These are phyloP conservation scores for Pangasius sanitwongsei DNA, from an alignment of 2,797 vertebrate genomes.

Conservation along the genomic window DNA sequence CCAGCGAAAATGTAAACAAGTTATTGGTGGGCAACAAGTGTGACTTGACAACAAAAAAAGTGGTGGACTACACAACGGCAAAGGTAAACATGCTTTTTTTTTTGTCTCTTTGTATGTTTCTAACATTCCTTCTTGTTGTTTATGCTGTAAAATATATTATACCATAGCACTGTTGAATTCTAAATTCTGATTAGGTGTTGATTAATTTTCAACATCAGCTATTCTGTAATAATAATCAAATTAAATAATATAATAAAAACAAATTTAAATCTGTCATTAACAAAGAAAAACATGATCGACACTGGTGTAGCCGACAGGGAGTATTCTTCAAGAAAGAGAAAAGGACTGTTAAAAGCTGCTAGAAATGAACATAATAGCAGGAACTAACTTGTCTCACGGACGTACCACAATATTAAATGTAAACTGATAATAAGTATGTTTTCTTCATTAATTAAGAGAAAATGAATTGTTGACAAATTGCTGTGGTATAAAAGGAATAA, in stretches of 20 bases:
- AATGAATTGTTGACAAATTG: background rate
- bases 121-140: background rate
- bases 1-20: constrained; percentile 99
- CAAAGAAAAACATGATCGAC: background rate
- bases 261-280: background rate
- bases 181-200: background rate
- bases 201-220: background rate
- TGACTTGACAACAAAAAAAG: constrained; percentile 98
- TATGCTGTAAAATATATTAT: background rate
- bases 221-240: background rate
- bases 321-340: background rate
- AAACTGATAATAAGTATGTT: background rate
- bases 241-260: background rate
- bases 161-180: background rate
- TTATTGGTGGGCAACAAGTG: constrained; percentile 99
- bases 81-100: constrained; percentile 78
- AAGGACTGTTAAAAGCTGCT: background rate
- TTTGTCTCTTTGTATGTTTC: background rate
- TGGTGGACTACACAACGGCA: constrained; percentile 99
- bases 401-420: background rate
- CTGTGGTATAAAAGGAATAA: background rate
- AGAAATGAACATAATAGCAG: background rate
- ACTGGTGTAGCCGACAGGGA: no score
- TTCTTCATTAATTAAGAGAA: background rate
- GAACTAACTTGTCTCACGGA: background rate